Evolutionary conservation across 2,888 invertebrate genomes (phyloP), one percentile per base, ranked within the genome.

Genomic region (Ferdinandea cuprea): DNA sequence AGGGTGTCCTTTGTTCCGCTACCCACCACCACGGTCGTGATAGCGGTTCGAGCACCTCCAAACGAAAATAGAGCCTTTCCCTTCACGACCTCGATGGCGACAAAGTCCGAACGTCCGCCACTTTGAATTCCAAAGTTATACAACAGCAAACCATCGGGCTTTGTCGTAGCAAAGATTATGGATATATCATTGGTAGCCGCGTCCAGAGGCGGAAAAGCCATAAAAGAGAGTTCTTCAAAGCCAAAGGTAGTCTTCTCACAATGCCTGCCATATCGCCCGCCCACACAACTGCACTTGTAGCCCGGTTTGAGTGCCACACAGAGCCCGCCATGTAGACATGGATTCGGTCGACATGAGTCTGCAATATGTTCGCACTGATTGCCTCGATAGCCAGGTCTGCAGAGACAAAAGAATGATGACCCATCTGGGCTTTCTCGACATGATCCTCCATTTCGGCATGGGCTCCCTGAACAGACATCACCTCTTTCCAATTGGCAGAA

Each of bases 211-310:
- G 96, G 94, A 90, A 98, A 98, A 25, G 95, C 94, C 96, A 98
- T 96, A 89, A 94, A 98, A 0, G 98, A 98, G 0, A 97, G 92
- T 87, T 96, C 96, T 68, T 94, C 94, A 91, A 99, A 99, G 15
- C 98, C 97, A 89, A 94, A 96, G 1, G 97, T 97, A 1, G 96
- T 95, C 86, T 95, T 95, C 89, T 98, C 97, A 90, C 98, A 99
- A 87, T 96, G 96, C 40, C 95, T 93, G 7, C 98, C 99, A 88
- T 97, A 97, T 32, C 96, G 93, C 9, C 97, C 97, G 87, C 96
- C 95, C 0, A 94, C 94, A 88, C 99, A 99, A 86, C 95, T 95
- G 79, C 95, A 95, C 89, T 94, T 94, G 88, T 96, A 98, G 35
- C 97, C 97, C 6, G 97, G 96, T 88, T 96, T 96, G n/a, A 96